Percentiles rank a stretch among this genome's conserved stretches.
Conservation (phyloP, 2,113 vertebrate genomes). For the Oncorhynchus clarkii region DNA sequence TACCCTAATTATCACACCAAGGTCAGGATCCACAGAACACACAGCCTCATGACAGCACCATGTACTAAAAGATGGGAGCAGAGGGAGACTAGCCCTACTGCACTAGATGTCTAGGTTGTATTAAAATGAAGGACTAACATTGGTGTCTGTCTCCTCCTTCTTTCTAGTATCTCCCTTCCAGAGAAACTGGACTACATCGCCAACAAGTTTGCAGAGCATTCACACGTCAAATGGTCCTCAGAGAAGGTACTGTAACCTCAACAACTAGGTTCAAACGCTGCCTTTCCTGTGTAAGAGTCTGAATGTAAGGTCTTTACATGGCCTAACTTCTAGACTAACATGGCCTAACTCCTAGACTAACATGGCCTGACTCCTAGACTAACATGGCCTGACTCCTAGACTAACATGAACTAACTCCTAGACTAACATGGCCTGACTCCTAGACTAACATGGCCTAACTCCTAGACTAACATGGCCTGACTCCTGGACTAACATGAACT, state of each 20-base stretch:
- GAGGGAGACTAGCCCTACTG: too few species aligned
- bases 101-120: background rate
- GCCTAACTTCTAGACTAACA: background rate
- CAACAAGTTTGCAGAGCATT: conserved; percentile 94
- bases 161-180: conserved; percentile 87
- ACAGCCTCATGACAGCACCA: too few species aligned
- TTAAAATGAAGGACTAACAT: background rate
- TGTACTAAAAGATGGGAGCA: too few species aligned
- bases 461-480: background rate
- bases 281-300: too few species aligned
- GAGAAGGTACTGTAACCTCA: conserved; percentile 81
- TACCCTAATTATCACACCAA: too few species aligned
- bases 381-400: background rate
- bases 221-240: conserved; percentile 94
- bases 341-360: background rate
- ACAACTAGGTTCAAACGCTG: background rate
- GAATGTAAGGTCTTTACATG: too few species aligned
- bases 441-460: background rate
- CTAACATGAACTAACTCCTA: background rate
- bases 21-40: too few species aligned
- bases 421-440: too few species aligned
- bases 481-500: background rate
- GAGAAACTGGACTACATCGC: conserved; percentile 94
- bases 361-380: background rate
- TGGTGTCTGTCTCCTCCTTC: background rate